A percentile compares a stretch with the other conserved stretches of the same genome.
These are phyloP conservation scores for Fissipunctia ypsillon DNA, from an alignment of 2,888 invertebrate species.

Conservation along the genomic window DNA sequence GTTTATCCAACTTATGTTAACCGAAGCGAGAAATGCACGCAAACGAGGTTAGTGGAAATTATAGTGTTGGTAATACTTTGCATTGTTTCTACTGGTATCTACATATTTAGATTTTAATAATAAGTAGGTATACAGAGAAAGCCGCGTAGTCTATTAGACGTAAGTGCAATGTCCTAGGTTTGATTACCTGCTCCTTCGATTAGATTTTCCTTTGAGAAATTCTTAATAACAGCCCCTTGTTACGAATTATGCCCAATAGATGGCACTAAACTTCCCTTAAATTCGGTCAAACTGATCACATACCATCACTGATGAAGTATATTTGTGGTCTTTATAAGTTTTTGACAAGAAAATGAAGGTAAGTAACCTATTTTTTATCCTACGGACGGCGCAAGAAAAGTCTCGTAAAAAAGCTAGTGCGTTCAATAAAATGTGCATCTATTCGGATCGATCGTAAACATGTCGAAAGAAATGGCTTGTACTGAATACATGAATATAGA, in stretches of 20 bases:
- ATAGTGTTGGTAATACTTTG: background rate
- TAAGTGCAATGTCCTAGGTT: background rate
- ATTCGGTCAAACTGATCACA: too few relatives aligned
- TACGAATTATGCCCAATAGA: background rate
- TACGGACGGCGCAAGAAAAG: background rate
- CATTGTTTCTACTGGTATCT: background rate
- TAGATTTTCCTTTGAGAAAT: background rate
- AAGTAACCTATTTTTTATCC: background rate
- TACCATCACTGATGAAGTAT: too few relatives aligned
- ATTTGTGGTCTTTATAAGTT: too few relatives aligned
- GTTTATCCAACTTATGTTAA: conserved; percentile 3
- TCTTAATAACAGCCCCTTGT: background rate
- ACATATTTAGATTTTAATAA: background rate
- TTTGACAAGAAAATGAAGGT: too few relatives aligned
- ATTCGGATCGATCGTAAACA: conserved; percentile 28
- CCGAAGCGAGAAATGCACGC: conserved; percentile 12
- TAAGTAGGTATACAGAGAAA: background rate
- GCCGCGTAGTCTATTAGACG: too few relatives aligned
- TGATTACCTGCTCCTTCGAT: background rate
- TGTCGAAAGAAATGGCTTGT: conserved; percentile 13
- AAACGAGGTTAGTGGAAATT: background rate
- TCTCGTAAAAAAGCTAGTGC: background rate
- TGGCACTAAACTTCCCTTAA: too few relatives aligned
- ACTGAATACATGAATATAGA: conserved; percentile 16
- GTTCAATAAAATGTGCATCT: conserved; percentile 31